A percentile compares a stretch with the other conserved stretches of the same genome.
These are phyloP conservation scores for Epinephelus coioides DNA, from an alignment of 2,797 vertebrate species.

Conservation along the genomic window DNA sequence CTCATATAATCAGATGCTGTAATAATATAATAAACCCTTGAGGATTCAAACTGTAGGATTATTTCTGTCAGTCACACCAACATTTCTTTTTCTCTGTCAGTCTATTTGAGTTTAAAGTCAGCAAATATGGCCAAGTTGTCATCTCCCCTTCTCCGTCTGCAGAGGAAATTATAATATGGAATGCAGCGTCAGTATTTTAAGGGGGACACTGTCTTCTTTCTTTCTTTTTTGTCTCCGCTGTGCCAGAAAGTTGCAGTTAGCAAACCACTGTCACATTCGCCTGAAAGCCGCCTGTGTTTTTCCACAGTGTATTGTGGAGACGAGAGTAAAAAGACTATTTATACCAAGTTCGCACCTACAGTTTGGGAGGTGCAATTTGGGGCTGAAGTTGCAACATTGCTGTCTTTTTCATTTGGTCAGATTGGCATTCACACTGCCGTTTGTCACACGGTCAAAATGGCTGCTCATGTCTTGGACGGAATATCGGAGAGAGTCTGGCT, in stretches of 20 bases:
- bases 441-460: no score
- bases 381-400: no score
- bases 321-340: neutral
- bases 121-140: constrained; percentile 42
- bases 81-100: constrained; percentile 15
- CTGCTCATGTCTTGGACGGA: no score
- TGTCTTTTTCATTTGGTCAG: no score
- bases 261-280: constrained; percentile 38
- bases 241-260: constrained; percentile 39
- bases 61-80: constrained; percentile 13
- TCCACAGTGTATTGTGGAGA: neutral
- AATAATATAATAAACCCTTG: no score
- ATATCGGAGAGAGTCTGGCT: no score
- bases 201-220: constrained; percentile 24
- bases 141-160: constrained; percentile 33
- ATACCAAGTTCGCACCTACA: no score
- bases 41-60: neutral
- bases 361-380: no score
- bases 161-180: constrained; percentile 49
- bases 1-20: neutral
- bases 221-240: neutral
- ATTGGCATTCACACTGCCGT: no score
- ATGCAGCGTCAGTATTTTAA: constrained; percentile 55
- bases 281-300: constrained; percentile 5
- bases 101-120: constrained; percentile 32